Conservation (phyloP, 2,888 invertebrate genomes). For the Drosophila nr. medialis region DNA sequence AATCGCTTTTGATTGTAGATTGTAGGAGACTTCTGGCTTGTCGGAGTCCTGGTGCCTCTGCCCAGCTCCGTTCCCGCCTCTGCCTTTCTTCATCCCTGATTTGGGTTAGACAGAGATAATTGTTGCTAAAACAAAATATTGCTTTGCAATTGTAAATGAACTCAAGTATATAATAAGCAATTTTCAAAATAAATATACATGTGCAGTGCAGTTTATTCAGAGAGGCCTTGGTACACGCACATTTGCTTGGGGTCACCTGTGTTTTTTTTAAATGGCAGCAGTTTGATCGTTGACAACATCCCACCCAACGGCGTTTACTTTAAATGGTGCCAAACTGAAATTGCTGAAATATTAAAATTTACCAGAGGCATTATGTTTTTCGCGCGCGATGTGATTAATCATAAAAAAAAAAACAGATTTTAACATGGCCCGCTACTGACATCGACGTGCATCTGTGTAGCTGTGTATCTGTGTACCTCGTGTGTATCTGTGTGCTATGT, state of each 20-base stretch:
- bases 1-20: too few species aligned
- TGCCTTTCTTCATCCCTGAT: background rate
- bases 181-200: background rate
- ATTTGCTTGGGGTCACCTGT: background rate
- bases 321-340: conserved; percentile 51
- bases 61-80: too few species aligned
- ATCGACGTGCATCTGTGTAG: conserved; percentile 19
- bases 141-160: background rate
- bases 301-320: conserved; percentile 18
- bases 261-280: background rate
- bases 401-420: conserved; percentile 66
- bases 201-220: background rate
- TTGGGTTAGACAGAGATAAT: background rate
- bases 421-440: conserved; percentile 48
- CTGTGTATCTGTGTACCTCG: background rate
- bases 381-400: conserved; percentile 64
- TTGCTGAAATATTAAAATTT: conserved; percentile 58
- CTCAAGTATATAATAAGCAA: background rate
- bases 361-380: conserved; percentile 47
- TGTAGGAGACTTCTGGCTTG: too few species aligned
- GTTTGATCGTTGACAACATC: conserved; percentile 25
- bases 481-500: conserved; percentile 23
- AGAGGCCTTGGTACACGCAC: background rate
- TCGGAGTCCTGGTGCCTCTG: too few species aligned
- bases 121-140: background rate